Evolutionary conservation across 2,113 vertebrate species (phyloP).

Genomic region (Pungitius pungitius): DNA sequence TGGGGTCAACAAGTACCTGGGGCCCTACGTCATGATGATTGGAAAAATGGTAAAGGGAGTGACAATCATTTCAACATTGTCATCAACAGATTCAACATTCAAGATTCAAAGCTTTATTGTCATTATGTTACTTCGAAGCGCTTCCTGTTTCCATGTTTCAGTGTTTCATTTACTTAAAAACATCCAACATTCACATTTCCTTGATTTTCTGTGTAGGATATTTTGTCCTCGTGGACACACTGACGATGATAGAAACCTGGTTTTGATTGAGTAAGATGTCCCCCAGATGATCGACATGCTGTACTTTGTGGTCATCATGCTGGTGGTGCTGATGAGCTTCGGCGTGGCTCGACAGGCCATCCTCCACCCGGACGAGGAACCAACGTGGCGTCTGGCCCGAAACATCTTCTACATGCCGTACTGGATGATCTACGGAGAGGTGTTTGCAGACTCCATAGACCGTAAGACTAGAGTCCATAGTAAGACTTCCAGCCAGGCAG

Average conservation of each 20-base stretch:
- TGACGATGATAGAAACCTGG: conserved; percentile 20
- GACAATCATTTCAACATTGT: too few relatives aligned
- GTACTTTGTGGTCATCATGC: conserved; percentile 99
- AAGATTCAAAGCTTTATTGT: too few relatives aligned
- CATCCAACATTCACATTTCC: too few relatives aligned
- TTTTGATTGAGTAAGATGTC: not conserved
- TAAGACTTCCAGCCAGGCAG: conserved; percentile 86
- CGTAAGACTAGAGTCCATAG: conserved; percentile 99
- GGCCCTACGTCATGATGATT: conserved; percentile 99
- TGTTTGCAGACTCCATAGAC: conserved; percentile 99
- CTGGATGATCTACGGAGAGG: conserved; percentile 99
- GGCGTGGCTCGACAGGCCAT: conserved; percentile 97
- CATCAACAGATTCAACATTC: too few relatives aligned
- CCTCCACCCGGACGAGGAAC: conserved; percentile 95
- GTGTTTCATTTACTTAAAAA: too few relatives aligned
- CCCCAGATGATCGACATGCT: conserved; percentile 98
- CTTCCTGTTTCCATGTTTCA: too few relatives aligned
- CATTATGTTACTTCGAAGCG: too few relatives aligned
- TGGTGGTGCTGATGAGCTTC: conserved; percentile 98
- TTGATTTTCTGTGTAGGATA: too few relatives aligned
- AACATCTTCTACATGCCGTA: conserved; percentile 99
- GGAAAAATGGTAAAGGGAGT: conserved; percentile 90
- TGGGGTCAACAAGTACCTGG: conserved; percentile 98
- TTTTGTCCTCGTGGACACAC: too few relatives aligned
- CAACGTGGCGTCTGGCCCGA: conserved; percentile 93